A percentile compares a stretch with the other conserved stretches of the same genome.
Evolutionary conservation across 1,140 invertebrate genomes (phyloP).

Genomic region (Leptinotarsa undecemlineata): DNA sequence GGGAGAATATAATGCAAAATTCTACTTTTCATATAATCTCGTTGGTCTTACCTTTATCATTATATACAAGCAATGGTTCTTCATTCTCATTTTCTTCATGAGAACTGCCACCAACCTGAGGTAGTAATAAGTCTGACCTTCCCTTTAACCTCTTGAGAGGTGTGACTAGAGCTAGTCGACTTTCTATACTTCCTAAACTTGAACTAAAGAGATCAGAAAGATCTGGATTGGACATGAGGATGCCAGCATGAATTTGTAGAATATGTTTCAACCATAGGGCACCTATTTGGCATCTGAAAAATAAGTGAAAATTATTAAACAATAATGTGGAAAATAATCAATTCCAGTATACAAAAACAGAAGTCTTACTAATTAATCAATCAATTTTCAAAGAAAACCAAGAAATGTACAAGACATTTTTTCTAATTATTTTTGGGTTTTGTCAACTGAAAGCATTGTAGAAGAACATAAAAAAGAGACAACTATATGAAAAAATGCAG

Average conservation of each 20-base stretch:
- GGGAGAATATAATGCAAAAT: too few species aligned
- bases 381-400: too few species aligned
- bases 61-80: conserved; percentile 60
- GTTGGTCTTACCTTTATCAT: conserved; percentile 60
- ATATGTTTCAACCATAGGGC: conserved; percentile 65
- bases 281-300: conserved; percentile 63
- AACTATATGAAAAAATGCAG: too few species aligned
- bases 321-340: too few species aligned
- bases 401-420: too few species aligned
- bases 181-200: conserved; percentile 65
- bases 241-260: conserved; percentile 64
- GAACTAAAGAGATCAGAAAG: conserved; percentile 61
- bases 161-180: conserved; percentile 59
- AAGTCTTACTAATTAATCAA: too few species aligned
- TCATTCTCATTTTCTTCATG: conserved; percentile 55
- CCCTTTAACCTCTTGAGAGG: conserved; percentile 63
- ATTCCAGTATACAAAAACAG: too few species aligned
- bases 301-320: neutral
- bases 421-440: too few species aligned
- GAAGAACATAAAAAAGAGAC: too few species aligned
- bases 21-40: neutral
- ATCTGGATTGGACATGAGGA: conserved; percentile 64
- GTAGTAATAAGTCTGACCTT: conserved; percentile 62
- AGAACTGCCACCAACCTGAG: conserved; percentile 56
- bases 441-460: too few species aligned